Base-by-base conservation (phyloP, 2,888 invertebrate species). In the Hyposoter didymator region DNA sequence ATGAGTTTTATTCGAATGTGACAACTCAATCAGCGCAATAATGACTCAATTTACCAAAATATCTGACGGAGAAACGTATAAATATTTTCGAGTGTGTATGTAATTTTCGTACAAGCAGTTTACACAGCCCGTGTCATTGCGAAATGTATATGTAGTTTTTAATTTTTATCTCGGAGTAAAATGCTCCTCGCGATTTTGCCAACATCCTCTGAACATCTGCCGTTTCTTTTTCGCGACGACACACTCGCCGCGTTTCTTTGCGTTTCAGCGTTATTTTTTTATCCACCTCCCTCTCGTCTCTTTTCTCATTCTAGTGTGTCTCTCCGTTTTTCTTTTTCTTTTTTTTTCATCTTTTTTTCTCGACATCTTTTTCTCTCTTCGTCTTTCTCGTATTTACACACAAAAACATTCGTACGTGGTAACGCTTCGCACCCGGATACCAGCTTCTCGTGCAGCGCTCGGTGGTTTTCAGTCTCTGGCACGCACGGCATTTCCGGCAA, bases 401-500 rank as follows among this genome's bases (percentile, higher is more conserved):
- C 39, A 49, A 22, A 67, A 49, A 49, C 49, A 69, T 59, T 59
- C 55, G 69, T 78, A 47, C 19, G 45, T 45, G 17, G 45, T 84
- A 82, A 39, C 73, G 84, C 88, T 89, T 88, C 88, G 88, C 88
- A 89, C 85, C 84, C 85, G 84, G 87, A 82, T 87, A 78, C 66
- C 81, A 84, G 67, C 73, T 69, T 47, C 72, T 70, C 85, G 45
- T 80, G 79, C 85, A 86, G 59, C 67, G 83, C 78, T 84, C 87
- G 89, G 86, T 89, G 88, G 89, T 91, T 92, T 91, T 89, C 47
- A 89, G 90, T 86, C 88, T 86, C 84, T 82, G 92, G 92, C 91
- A 93, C 89, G 92, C 91, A 87, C 88, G 92, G 93, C 88, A 92
- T 93, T 93, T 93, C 93, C 92, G 93, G 91, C 91, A 93, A 92